A percentile compares a stretch with the other conserved stretches of the same genome.
Conservation (phyloP, 1,140 invertebrate genomes). For the Brachionus koreanus region DNA sequence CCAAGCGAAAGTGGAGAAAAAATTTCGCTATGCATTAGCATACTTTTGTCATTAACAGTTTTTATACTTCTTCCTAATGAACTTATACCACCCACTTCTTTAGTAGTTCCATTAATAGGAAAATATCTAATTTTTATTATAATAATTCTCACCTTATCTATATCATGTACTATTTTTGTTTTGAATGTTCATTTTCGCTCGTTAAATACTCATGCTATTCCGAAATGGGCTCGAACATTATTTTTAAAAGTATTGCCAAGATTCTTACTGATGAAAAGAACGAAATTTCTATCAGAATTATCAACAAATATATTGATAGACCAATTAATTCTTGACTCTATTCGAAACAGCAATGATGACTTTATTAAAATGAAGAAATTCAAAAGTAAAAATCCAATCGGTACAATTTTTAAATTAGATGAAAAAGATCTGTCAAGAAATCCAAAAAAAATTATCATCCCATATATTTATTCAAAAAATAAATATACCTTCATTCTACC, state of each 20-base stretch:
- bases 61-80: slow-evolving; percentile 58
- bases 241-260: slow-evolving; percentile 58
- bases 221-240: slow-evolving; percentile 55
- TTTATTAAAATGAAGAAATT: neutral
- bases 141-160: slow-evolving; percentile 59
- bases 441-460: no score
- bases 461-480: no score
- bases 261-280: slow-evolving; percentile 55
- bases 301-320: neutral
- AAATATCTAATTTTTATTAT: slow-evolving; percentile 59
- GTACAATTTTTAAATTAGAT: no score
- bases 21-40: slow-evolving; percentile 58
- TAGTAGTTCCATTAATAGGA: slow-evolving; percentile 57
- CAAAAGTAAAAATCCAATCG: neutral
- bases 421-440: no score
- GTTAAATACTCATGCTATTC: slow-evolving; percentile 56
- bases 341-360: neutral
- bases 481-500: no score
- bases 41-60: slow-evolving; percentile 58
- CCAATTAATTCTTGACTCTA: neutral
- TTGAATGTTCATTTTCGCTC: slow-evolving; percentile 56
- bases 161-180: slow-evolving; percentile 57
- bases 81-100: slow-evolving; percentile 58
- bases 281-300: slow-evolving; percentile 22
- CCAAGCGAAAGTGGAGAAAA: slow-evolving; percentile 59